A percentile compares a stretch with the other conserved stretches of the same genome.
phyloP scores from a whole-genome alignment of 2,888 invertebrate genomes.

The Danaus chrysippus region DNA sequence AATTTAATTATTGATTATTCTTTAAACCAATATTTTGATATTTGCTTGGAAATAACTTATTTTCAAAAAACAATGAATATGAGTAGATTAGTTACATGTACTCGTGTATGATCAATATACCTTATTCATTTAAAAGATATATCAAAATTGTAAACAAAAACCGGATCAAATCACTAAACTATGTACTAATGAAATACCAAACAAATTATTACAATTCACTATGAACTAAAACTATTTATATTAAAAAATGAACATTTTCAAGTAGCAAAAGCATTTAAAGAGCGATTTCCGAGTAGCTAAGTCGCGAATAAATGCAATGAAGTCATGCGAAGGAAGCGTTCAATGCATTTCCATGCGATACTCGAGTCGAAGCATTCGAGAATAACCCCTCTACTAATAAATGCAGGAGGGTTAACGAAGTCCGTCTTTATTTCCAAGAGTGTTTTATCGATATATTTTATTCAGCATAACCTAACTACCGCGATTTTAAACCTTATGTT shows the following conservation, averaged over 20 bases:
- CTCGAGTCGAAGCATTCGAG: conserved; percentile 28
- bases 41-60: no score
- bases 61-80: no score
- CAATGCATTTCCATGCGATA: conserved; percentile 14
- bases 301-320: conserved; percentile 6
- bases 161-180: no score
- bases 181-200: no score
- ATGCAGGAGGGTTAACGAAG: conserved; percentile 42
- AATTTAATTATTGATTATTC: no score
- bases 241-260: conserved; percentile 7
- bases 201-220: no score
- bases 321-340: conserved; percentile 6
- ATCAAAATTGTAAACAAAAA: no score
- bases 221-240: background rate
- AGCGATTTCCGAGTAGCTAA: conserved; percentile 7
- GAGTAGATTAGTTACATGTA: no score
- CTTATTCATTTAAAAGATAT: no score
- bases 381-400: conserved; percentile 41
- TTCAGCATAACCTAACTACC: conserved; percentile 39
- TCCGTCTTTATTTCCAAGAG: conserved; percentile 44
- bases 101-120: no score
- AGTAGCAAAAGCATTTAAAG: conserved; percentile 4
- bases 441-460: conserved; percentile 58
- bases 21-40: no score
- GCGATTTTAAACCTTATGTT: conserved; percentile 17